Percentiles rank a stretch among this genome's conserved stretches.
These are phyloP conservation scores for Osmerus eperlanus DNA, from an alignment of 2,113 vertebrate species.

Conservation along the genomic window DNA sequence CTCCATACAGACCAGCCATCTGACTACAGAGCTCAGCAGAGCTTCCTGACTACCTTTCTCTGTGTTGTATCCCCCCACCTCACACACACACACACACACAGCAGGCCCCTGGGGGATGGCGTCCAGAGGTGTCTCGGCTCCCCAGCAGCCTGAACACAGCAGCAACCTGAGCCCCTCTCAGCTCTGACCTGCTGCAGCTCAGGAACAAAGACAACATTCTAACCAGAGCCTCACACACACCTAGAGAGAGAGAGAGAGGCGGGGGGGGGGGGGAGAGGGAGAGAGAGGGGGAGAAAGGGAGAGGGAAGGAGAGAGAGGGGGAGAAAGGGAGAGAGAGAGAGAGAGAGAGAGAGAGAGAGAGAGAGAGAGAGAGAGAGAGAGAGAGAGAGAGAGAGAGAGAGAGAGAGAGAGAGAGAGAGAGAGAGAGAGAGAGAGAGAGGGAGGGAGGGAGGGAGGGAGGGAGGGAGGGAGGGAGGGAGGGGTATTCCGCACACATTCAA, in stretches of 20 bases:
- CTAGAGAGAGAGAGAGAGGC: too few species aligned
- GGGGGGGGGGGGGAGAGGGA: too few species aligned
- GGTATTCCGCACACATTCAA: neutral
- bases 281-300: too few species aligned
- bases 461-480: too few species aligned
- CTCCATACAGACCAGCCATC: neutral
- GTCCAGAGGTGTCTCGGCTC: neutral
- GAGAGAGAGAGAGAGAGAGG: too few species aligned
- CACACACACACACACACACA: neutral
- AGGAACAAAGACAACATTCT: constrained; percentile 50
- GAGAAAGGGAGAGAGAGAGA: too few species aligned
- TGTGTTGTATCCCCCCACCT: constrained; percentile 15
- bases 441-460: too few species aligned
- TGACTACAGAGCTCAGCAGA: neutral
- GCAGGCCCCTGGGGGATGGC: neutral
- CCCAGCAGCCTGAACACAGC: neutral
- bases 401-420: too few species aligned
- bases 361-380: too few species aligned
- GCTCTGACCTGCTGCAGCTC: constrained; percentile 29
- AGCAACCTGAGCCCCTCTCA: constrained; percentile 36
- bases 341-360: too few species aligned
- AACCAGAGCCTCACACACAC: constrained; percentile 16
- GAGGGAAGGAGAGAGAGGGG: too few species aligned
- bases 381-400: too few species aligned
- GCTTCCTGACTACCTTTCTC: neutral